Conservation (phyloP, 2,888 invertebrate genomes). For the Pterobdella sp. region DNA sequence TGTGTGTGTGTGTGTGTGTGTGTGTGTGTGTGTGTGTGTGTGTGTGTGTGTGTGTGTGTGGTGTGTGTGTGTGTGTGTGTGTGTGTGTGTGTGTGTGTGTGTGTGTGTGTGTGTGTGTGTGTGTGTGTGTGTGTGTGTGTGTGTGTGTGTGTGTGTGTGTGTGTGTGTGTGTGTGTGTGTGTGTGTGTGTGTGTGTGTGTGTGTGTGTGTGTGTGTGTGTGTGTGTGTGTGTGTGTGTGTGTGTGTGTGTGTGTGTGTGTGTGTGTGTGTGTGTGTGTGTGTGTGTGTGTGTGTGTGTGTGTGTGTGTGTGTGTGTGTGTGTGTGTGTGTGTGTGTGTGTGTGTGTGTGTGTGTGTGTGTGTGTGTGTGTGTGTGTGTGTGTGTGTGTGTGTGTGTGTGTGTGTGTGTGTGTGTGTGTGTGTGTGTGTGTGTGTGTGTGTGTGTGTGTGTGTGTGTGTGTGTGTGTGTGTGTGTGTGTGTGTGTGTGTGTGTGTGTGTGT, state of each 20-base stretch:
- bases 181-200: slow-evolving; percentile 16
- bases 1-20: slow-evolving; percentile 24
- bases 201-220: not conserved
- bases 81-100: slow-evolving; percentile 14
- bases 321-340: not conserved
- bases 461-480: too few relatives aligned
- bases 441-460: too few relatives aligned
- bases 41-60: not conserved
- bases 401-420: too few relatives aligned
- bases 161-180: not conserved
- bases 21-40: slow-evolving; percentile 4
- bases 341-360: too few relatives aligned
- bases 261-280: slow-evolving; percentile 14
- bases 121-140: slow-evolving; percentile 19
- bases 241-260: slow-evolving; percentile 8
- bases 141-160: slow-evolving; percentile 4
- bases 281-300: slow-evolving; percentile 7
- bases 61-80: slow-evolving; percentile 26
- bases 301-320: not conserved
- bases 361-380: too few relatives aligned
- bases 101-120: slow-evolving; percentile 15
- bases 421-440: too few relatives aligned
- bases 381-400: too few relatives aligned
- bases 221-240: not conserved
- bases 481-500: too few relatives aligned